A percentile compares a stretch with the other conserved stretches of the same genome.
These are phyloP conservation scores for Cyanocitta stelleri DNA, from an alignment of 2,113 vertebrate species.

Conservation along the genomic window DNA sequence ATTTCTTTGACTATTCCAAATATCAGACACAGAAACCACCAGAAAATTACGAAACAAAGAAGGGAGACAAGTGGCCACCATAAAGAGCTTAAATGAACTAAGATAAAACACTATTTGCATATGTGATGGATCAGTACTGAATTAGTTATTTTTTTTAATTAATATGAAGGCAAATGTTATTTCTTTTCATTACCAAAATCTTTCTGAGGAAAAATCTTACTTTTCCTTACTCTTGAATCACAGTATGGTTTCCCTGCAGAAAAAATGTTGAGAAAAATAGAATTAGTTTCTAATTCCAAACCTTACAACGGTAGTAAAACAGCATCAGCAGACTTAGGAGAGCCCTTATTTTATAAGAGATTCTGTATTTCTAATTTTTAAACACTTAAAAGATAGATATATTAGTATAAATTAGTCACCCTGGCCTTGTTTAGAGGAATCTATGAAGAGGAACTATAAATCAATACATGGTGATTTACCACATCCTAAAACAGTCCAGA, in stretches of 20 bases:
- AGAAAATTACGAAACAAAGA: background rate
- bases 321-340: background rate
- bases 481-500: background rate
- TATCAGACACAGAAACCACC: background rate
- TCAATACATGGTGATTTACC: background rate
- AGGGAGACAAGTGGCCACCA: background rate
- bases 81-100: background rate
- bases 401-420: background rate
- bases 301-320: background rate
- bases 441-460: background rate
- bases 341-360: background rate
- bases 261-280: background rate
- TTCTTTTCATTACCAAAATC: background rate
- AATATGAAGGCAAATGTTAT: background rate
- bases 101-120: background rate
- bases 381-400: background rate
- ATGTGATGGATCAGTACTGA: background rate
- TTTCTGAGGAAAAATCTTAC: background rate
- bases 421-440: background rate
- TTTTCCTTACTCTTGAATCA: background rate
- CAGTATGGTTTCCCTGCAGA: background rate
- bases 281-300: background rate
- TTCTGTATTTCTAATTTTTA: background rate
- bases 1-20: background rate
- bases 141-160: background rate